These are phyloP conservation scores for Melospiza melodia DNA, from an alignment of 2,113 vertebrate species.

Conservation along the genomic window DNA sequence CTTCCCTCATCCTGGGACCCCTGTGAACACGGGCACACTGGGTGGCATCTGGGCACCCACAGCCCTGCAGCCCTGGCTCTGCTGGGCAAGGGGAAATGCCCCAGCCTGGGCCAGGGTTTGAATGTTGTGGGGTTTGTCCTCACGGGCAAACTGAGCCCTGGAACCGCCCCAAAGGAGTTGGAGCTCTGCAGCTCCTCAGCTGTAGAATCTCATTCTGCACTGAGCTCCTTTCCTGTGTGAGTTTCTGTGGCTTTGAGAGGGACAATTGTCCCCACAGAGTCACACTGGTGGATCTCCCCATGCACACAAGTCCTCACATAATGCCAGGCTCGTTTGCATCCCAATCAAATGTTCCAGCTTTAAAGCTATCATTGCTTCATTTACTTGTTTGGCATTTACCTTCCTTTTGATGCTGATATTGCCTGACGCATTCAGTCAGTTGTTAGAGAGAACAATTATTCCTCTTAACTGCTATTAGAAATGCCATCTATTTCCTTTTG, in stretches of 20 bases:
- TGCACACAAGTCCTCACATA: background rate
- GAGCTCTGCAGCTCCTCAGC: background rate
- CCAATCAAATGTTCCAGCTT: background rate
- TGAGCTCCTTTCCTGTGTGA: background rate
- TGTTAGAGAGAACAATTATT: slow-evolving; percentile 61
- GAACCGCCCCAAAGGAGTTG: rapidly evolving
- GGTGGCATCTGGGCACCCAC: rapidly evolving
- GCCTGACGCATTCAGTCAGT: slow-evolving; percentile 55
- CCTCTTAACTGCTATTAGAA: slow-evolving; percentile 50
- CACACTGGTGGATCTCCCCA: background rate
- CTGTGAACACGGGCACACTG: too few species aligned
- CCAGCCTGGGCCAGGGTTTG: background rate
- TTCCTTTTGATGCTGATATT: slow-evolving; percentile 41
- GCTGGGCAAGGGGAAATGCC: background rate
- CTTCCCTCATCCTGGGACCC: too few species aligned
- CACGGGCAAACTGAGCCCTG: rapidly evolving
- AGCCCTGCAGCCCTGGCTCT: rapidly evolving
- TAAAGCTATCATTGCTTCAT: slow-evolving; percentile 27
- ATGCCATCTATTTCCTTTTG: slow-evolving; percentile 52
- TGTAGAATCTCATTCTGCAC: background rate
- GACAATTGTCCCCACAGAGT: background rate
- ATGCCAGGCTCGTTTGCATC: background rate
- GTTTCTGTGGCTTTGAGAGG: background rate
- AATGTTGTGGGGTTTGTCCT: rapidly evolving
- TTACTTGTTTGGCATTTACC: slow-evolving; percentile 37